Evolutionary conservation across 2,797 vertebrate species (phyloP).

Genomic region (Smutsia gigantea): DNA sequence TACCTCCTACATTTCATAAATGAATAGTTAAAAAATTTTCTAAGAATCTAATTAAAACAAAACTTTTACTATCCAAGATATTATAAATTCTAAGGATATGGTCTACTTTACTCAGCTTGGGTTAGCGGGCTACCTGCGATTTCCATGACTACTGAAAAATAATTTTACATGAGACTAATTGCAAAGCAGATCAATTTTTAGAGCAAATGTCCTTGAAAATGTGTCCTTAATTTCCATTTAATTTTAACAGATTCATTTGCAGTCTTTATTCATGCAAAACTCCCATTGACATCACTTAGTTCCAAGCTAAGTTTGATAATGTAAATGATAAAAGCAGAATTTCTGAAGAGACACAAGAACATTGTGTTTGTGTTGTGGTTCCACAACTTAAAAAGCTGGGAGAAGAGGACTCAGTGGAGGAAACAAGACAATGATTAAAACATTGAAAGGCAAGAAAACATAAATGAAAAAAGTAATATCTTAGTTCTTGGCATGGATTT

Average conservation of each 20-base stretch:
- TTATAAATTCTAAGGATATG: conserved; percentile 23
- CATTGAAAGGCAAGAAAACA: background rate
- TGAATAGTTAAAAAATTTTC: background rate
- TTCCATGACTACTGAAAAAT: conserved; percentile 47
- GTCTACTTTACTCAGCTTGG: background rate
- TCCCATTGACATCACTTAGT: conserved; percentile 36
- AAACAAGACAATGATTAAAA: background rate
- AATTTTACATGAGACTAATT: conserved; percentile 30
- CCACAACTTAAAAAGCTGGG: background rate
- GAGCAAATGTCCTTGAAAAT: conserved; percentile 60
- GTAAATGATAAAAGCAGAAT: background rate
- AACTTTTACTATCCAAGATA: background rate
- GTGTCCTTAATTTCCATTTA: conserved; percentile 64
- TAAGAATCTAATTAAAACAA: background rate
- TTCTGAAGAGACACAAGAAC: background rate
- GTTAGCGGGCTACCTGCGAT: background rate
- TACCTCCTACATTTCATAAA: background rate
- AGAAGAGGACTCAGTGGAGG: background rate
- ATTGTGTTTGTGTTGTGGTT: background rate
- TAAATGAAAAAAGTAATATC: background rate
- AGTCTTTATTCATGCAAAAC: conserved; percentile 34
- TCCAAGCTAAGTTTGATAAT: conserved; percentile 43
- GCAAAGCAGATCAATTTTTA: conserved; percentile 44
- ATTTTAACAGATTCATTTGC: conserved; percentile 50
- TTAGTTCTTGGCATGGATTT: background rate